phyloP scores from a whole-genome alignment of 1,140 invertebrate genomes.

The Lutraria rhynchaena region DNA sequence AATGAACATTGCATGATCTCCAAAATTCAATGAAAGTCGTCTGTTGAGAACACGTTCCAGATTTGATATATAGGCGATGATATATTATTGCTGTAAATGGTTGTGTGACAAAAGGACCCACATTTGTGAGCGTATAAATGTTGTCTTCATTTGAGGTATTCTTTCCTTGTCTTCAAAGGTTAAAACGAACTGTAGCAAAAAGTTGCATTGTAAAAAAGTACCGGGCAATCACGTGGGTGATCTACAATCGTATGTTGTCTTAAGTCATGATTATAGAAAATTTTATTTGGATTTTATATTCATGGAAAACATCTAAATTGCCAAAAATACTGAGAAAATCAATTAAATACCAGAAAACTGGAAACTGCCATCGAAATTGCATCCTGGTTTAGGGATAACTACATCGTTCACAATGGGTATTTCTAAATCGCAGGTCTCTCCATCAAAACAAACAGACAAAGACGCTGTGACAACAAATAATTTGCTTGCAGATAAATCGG shows the following conservation, averaged over 20 bases:
- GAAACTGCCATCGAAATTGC: conserved; percentile 15
- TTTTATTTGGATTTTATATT: too few relatives aligned
- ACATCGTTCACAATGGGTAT: neutral
- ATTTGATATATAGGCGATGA: neutral
- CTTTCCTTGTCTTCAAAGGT: too few relatives aligned
- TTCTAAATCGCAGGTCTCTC: neutral
- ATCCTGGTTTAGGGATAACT: conserved; percentile 22
- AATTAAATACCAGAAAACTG: too few relatives aligned
- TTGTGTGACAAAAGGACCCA: neutral
- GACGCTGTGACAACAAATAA: neutral
- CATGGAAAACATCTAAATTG: too few relatives aligned
- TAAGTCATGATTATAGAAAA: too few relatives aligned
- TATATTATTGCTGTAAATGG: neutral
- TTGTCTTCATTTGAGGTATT: too few relatives aligned
- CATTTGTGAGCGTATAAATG: too few relatives aligned
- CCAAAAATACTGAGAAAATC: too few relatives aligned
- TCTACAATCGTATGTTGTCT: too few relatives aligned
- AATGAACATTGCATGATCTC: neutral
- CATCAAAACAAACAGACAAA: conserved; percentile 7
- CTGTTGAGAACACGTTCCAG: neutral
- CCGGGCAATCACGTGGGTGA: too few relatives aligned
- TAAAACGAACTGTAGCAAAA: neutral
- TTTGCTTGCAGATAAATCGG: conserved; percentile 15
- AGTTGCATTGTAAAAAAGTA: neutral
- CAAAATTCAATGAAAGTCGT: neutral